Conservation (phyloP, 1,140 invertebrate species). For the Zaprionus gabonicus region DNA sequence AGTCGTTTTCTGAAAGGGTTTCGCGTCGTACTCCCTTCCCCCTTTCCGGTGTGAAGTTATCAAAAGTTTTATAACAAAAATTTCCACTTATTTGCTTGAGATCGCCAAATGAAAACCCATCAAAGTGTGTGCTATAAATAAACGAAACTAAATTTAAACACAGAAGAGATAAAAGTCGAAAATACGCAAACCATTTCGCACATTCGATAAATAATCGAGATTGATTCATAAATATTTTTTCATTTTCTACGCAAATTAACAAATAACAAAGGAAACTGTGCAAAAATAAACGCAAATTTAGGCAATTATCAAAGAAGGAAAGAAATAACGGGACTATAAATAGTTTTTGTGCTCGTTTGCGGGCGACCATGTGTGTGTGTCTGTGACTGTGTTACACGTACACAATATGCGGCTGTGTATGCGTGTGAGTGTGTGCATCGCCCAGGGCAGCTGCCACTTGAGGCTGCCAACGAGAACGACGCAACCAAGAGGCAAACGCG, state of each 20-base stretch:
- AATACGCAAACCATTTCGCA: conserved; percentile 47
- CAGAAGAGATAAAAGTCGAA: conserved; percentile 19
- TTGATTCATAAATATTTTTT: conserved; percentile 28
- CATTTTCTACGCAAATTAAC: background rate
- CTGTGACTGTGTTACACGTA: conserved; percentile 6
- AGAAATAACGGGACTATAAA: conserved; percentile 67
- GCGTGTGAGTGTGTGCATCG: conserved; percentile 16
- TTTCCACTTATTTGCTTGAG: conserved; percentile 4
- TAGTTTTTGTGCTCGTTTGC: conserved; percentile 51
- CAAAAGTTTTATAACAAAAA: conserved; percentile 50
- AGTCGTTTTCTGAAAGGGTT: conserved; percentile 46
- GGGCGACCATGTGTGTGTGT: conserved; percentile 27
- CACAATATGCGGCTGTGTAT: conserved; percentile 4
- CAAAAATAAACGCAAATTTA: conserved; percentile 58
- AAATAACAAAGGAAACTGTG: conserved; percentile 18
- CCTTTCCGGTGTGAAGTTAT: background rate
- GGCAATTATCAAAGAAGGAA: conserved; percentile 43
- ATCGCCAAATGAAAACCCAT: background rate
- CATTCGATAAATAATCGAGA: conserved; percentile 52
- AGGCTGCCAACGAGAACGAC: conserved; percentile 28
- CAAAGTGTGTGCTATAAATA: conserved; percentile 67
- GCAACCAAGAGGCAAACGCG: conserved; percentile 21
- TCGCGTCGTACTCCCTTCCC: background rate
- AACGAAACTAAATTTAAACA: conserved; percentile 61
- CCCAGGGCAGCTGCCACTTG: conserved; percentile 50